phyloP scores from a whole-genome alignment of 2,888 invertebrate species.

The Tachina grossa region DNA sequence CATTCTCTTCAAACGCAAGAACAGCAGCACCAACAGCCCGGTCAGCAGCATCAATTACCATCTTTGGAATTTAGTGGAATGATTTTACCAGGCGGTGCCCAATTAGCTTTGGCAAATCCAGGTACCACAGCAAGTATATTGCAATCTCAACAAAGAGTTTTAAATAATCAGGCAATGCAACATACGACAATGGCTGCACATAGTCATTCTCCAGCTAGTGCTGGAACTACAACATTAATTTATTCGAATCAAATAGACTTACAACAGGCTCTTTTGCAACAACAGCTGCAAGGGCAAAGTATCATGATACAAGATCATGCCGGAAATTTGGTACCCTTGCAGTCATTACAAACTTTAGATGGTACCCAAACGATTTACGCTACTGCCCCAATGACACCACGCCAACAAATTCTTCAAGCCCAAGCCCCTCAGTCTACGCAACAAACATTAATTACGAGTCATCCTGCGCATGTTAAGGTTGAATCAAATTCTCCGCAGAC shows the following conservation, averaged over 20 bases:
- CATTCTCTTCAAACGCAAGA: constrained; percentile 70
- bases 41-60: constrained; percentile 77
- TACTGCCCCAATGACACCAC: constrained; percentile 74
- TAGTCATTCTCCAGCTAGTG: constrained; percentile 62
- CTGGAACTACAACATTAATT: constrained; percentile 77
- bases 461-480: constrained; percentile 67
- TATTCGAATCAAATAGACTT: constrained; percentile 81
- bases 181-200: constrained; percentile 72
- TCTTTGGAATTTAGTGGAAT: constrained; percentile 81
- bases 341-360: constrained; percentile 76
- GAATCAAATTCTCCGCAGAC: constrained; percentile 56
- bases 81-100: constrained; percentile 81
- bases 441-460: constrained; percentile 69
- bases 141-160: constrained; percentile 67
- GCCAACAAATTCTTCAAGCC: constrained; percentile 74
- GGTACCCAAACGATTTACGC: constrained; percentile 80
- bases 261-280: constrained; percentile 81
- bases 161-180: constrained; percentile 67
- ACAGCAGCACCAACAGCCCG: constrained; percentile 70
- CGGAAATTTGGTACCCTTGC: constrained; percentile 80
- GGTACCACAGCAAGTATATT: constrained; percentile 76
- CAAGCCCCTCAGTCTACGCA: constrained; percentile 71
- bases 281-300: constrained; percentile 81
- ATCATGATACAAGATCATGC: constrained; percentile 82
- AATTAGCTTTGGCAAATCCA: constrained; percentile 80